Base-by-base conservation (phyloP, 2,113 vertebrate genomes). In the Lepisosteus oculatus region DNA sequence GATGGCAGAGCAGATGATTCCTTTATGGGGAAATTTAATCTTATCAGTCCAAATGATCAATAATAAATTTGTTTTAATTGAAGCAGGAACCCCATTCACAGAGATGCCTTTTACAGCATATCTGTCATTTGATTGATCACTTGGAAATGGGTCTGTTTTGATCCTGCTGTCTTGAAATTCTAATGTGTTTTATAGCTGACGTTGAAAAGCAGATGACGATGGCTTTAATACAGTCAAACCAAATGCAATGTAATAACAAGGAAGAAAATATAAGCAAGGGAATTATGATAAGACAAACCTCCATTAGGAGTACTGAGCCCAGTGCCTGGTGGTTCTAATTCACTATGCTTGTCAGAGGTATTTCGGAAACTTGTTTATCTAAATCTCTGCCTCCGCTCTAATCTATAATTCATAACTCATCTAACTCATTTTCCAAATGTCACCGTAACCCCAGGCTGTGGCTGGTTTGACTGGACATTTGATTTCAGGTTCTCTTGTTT, bases 361-460 rank as follows among this genome's bases (percentile, higher is more conserved):
- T 67, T 75, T 70, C 62, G 54, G 67, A 70, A 42, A 61, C 45
- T 41, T 14, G n/a, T 15, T 70, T 61, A 65, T 76, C 55, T 51
- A 42, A 66, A 15, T 69, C 41, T 71, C 57, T 57, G 43, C 69
- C 68, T 47, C 74, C 72, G 51, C 57, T 77, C 70, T 72, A 64
- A 75, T 85, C 76, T 77, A 72, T 74, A 0, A 80, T 82, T 80
- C 77, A 75, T 81, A 74, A 74, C 73, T 71, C 66, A 66, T 72
- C 70, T 75, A 67, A 80, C 78, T 78, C 81, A 80, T 78, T 77
- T 61, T 56, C 75, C 69, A 78, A 79, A 82, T 78, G 78, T 80
- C 80, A 78, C 72, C 7, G 29, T 59, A 41, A 42, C 75, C 68
- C 65, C 41, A 43, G 71, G 72, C 74, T 69, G 62, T 41, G 67